phyloP scores from a whole-genome alignment of 2,888 invertebrate species.

The Morpho achilles region DNA sequence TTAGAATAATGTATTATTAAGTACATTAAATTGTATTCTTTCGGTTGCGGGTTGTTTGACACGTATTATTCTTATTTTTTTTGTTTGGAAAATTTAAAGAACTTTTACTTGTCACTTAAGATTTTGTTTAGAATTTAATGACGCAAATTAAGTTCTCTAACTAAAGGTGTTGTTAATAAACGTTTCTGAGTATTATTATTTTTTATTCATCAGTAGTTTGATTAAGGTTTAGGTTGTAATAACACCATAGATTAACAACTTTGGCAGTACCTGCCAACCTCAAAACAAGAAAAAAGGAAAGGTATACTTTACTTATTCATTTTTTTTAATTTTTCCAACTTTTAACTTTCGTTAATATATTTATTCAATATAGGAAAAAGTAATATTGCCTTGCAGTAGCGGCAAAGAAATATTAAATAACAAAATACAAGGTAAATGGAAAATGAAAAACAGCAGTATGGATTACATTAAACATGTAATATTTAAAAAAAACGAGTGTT shows the following conservation, averaged over 20 bases:
- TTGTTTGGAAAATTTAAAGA: slow-evolving; percentile 35
- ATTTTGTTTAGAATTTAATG: slow-evolving; percentile 59
- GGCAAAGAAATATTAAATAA: too few species aligned
- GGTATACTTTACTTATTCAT: too few species aligned
- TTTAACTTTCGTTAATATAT: background rate
- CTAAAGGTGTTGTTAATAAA: slow-evolving; percentile 52
- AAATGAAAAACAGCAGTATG: background rate
- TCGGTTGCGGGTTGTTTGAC: slow-evolving; percentile 17
- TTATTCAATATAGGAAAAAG: background rate
- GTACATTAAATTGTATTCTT: background rate
- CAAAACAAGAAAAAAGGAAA: too few species aligned
- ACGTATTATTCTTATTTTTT: slow-evolving; percentile 28
- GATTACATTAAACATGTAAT: background rate
- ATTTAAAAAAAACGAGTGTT: slow-evolving; percentile 1
- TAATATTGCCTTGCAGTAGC: too few species aligned
- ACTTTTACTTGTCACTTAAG: slow-evolving; percentile 29
- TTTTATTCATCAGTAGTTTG: slow-evolving; percentile 24
- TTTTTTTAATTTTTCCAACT: too few species aligned
- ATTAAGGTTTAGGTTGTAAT: background rate
- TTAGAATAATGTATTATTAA: background rate
- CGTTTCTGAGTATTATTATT: slow-evolving; percentile 33
- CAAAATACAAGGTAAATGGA: too few species aligned
- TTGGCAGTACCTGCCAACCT: too few species aligned
- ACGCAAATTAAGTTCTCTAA: slow-evolving; percentile 61
- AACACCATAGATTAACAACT: too few species aligned